These are phyloP conservation scores for Chrysopa pallens DNA, from an alignment of 1,140 invertebrate species.

Conservation along the genomic window DNA sequence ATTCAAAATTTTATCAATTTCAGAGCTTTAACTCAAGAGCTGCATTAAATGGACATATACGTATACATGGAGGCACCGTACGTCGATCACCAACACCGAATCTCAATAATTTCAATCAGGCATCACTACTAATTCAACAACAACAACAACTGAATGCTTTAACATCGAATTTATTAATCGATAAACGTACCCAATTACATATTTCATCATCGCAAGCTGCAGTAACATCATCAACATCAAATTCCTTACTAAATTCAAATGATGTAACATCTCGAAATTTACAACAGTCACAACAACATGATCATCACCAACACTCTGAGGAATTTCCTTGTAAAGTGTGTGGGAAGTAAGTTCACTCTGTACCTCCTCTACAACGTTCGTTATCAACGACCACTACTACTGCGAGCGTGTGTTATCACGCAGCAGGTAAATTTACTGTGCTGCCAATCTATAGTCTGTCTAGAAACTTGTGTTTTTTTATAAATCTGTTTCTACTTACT, in stretches of 20 bases:
- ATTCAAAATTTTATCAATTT: slow-evolving; percentile 14
- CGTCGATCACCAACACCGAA: slow-evolving; percentile 34
- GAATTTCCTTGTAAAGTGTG: slow-evolving; percentile 89
- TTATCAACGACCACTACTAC: neutral
- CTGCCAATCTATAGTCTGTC: too few relatives aligned
- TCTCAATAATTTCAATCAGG: slow-evolving; percentile 1
- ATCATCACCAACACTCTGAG: slow-evolving; percentile 16
- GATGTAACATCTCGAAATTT: slow-evolving; percentile 1
- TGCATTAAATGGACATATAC: slow-evolving; percentile 56
- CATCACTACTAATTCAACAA: too few relatives aligned
- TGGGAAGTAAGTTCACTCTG: slow-evolving; percentile 80
- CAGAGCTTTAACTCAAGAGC: slow-evolving; percentile 67
- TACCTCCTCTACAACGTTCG: slow-evolving; percentile 7
- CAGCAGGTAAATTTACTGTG: neutral
- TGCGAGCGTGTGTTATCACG: neutral
- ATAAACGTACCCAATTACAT: neutral
- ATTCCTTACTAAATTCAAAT: neutral
- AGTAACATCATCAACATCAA: neutral
- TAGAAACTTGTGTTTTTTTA: too few relatives aligned
- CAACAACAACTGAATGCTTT: too few relatives aligned
- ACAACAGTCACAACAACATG: slow-evolving; percentile 17
- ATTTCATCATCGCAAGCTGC: neutral
- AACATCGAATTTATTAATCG: too few relatives aligned
- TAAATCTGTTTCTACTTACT: too few relatives aligned
- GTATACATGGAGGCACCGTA: slow-evolving; percentile 37